Conservation (phyloP, 2,888 invertebrate species). For the Leptinotarsa juncta region DNA sequence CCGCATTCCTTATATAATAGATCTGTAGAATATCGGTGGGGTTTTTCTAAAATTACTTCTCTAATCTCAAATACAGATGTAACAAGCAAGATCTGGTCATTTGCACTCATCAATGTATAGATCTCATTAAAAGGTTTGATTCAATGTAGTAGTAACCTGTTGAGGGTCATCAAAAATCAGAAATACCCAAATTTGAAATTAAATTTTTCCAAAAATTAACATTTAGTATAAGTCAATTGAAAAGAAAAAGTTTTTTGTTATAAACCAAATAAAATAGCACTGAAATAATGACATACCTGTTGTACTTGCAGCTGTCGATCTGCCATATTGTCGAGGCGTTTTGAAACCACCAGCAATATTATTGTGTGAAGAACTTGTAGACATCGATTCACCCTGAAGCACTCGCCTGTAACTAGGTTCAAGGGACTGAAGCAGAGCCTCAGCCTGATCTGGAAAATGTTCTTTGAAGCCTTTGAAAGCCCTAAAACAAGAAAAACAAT, state of each 20-base stretch:
- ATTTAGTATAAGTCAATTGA: no score
- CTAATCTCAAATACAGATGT: no score
- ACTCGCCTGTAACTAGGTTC: constrained; percentile 82
- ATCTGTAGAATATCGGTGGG: no score
- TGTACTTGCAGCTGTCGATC: constrained; percentile 63
- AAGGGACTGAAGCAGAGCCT: constrained; percentile 82
- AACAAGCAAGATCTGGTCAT: no score
- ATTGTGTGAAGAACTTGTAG: constrained; percentile 69
- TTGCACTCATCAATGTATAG: background rate
- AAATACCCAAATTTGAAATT: no score
- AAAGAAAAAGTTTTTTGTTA: no score
- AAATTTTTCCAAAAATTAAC: no score
- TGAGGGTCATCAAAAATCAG: no score
- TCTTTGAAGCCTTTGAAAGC: constrained; percentile 92
- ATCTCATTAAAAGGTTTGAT: background rate
- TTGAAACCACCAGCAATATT: constrained; percentile 66
- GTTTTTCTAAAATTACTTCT: no score
- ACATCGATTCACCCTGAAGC: constrained; percentile 70
- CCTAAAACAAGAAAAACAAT: constrained; percentile 65
- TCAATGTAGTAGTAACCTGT: no score
- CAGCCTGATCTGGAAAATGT: constrained; percentile 92
- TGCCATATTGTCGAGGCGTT: constrained; percentile 61
- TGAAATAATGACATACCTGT: constrained; percentile 62
- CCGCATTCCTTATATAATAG: no score
- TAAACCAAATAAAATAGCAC: constrained; percentile 25